Base-by-base conservation (phyloP, 2,888 invertebrate species). In the Morpho deidamia region DNA sequence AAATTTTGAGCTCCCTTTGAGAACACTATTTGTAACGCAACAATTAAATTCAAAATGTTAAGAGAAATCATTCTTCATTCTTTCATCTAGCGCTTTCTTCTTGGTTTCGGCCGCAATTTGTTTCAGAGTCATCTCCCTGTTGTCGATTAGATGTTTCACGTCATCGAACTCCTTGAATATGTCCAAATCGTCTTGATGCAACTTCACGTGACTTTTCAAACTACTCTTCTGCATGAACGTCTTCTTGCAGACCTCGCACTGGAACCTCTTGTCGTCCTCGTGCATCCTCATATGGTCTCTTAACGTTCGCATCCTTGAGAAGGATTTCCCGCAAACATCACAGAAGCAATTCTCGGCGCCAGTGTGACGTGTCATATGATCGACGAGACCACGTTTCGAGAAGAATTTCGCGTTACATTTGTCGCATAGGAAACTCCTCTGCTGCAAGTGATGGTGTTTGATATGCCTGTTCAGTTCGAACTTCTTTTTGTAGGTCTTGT, bases 91-190 rank as follows among this genome's bases (percentile, higher is more conserved):
- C 0, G 72, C 71, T 44, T 81, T 87, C 54, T 69, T 74, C 46
- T 79, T 86, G 51, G 71, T 83, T 60, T 89, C 88, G 0, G 80
- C 83, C 0, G 88, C 88, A 2, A 89, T 85, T 60, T 89, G 77
- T 58, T 87, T 88, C 23, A 89, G 51, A 2, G 88, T 88, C 71
- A 89, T 69, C 61, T 85, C 87, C 32, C 88, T 76, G 59, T 88
- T 77, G 39, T 89, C 88, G 41, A 89, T 85, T 35, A 89, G 61
- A 66, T 89, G 88, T 55, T 86, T 89, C 0, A 89, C 88, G 50
- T 89, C 88, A 37, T 89, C 88, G 51, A 89, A 89, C 69, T 89
- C 88, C 49, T 89, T 89, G 61, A 89, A 89, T 32, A 89, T 89
- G 14, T 87, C 88, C 60, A 89, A 62, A 45, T 89, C 85, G 56